Evolutionary conservation across 2,113 vertebrate genomes (phyloP).

Genomic region (Promerops cafer): DNA sequence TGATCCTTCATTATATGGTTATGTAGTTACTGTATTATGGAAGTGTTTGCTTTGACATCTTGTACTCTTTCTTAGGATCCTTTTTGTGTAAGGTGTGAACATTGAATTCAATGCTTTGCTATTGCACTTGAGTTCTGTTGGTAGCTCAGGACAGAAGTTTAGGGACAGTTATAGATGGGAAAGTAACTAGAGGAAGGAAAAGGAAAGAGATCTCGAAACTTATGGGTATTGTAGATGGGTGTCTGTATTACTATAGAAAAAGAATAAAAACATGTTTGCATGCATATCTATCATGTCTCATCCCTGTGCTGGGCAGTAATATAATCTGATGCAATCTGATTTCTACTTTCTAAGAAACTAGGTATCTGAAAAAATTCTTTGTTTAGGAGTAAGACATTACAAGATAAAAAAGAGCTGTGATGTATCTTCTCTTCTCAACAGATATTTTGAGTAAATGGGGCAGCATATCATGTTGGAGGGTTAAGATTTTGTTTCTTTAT

Average conservation of each 20-base stretch:
- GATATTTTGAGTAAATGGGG: neutral
- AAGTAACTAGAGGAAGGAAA: neutral
- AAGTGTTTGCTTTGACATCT: neutral
- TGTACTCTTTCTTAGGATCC: neutral
- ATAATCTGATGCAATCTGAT: neutral
- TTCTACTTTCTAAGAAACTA: neutral
- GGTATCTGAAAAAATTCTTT: neutral
- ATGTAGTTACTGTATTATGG: neutral
- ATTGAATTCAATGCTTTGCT: neutral
- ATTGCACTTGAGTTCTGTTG: neutral
- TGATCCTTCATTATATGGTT: neutral
- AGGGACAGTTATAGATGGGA: neutral
- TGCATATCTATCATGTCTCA: neutral
- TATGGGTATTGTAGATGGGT: accelerated
- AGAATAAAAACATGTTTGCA: neutral
- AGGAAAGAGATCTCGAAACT: neutral
- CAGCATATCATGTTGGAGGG: neutral
- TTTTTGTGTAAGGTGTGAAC: neutral
- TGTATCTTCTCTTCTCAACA: neutral
- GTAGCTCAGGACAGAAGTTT: neutral
- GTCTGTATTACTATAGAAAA: neutral
- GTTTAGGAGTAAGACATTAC: neutral
- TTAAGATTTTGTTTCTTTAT: neutral
- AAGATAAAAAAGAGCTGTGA: neutral
- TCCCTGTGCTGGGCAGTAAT: neutral